Conservation (phyloP, 2,797 vertebrate species). For the Meriones psammophilus region DNA sequence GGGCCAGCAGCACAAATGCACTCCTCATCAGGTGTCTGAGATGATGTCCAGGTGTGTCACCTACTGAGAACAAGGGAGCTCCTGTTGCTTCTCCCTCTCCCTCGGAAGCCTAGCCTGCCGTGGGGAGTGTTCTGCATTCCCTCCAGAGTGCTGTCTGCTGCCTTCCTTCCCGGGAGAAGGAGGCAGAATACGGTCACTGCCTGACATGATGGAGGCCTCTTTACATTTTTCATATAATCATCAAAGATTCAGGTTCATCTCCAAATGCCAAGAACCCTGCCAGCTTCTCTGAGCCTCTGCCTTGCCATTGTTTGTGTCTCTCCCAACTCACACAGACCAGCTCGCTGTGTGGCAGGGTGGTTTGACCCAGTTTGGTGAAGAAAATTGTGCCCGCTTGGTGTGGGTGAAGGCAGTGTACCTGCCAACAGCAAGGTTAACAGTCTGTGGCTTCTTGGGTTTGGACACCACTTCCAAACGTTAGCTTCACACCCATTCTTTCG, state of each 20-base stretch:
- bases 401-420: neutral
- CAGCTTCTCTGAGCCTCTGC: neutral
- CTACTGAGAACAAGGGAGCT: slow-evolving; percentile 75
- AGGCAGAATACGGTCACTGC: neutral
- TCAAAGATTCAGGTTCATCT: accelerated
- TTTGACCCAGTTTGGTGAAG: slow-evolving; percentile 29
- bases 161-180: neutral
- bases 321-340: neutral
- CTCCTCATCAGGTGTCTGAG: slow-evolving; percentile 78
- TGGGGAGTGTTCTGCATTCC: slow-evolving; percentile 42
- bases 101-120: slow-evolving; percentile 10
- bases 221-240: neutral
- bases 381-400: neutral
- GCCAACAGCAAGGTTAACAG: neutral
- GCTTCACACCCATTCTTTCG: neutral
- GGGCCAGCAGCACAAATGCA: slow-evolving; percentile 52
- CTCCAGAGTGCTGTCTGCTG: neutral
- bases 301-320: neutral
- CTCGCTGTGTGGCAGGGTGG: neutral
- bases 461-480: neutral
- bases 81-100: slow-evolving; percentile 43
- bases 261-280: neutral
- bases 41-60: slow-evolving; percentile 70
- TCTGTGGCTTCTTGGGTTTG: neutral
- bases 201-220: neutral